A percentile compares a stretch with the other conserved stretches of the same genome.
phyloP scores from a whole-genome alignment of 1,140 invertebrate species.

The Steinernema khuongi region DNA sequence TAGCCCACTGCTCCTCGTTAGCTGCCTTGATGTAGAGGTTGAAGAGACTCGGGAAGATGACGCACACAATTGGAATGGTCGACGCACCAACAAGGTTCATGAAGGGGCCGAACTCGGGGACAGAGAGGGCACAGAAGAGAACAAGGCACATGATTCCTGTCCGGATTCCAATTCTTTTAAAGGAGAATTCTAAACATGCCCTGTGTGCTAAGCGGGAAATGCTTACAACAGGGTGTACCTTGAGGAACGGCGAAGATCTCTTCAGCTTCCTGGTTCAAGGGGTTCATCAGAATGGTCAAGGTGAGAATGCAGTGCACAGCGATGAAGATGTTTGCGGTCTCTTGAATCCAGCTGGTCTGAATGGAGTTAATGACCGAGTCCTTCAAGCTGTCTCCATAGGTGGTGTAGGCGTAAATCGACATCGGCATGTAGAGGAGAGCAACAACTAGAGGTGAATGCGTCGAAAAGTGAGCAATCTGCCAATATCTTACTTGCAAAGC shows the following conservation, averaged over 20 bases:
- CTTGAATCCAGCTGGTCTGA: conserved; percentile 33
- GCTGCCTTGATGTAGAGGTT: conserved; percentile 34
- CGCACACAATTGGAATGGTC: conserved; percentile 38
- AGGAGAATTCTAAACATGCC: conserved; percentile 25
- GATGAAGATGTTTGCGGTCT: conserved; percentile 34
- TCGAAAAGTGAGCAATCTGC: not conserved
- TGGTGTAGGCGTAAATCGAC: conserved; percentile 30
- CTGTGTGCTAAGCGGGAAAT: not conserved
- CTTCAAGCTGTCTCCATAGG: conserved; percentile 33
- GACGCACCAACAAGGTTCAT: conserved; percentile 39
- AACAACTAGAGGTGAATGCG: conserved; percentile 17
- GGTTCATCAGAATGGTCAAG: conserved; percentile 38
- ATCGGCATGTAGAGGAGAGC: conserved; percentile 38
- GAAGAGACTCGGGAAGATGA: conserved; percentile 36
- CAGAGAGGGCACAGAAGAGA: conserved; percentile 31
- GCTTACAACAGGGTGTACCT: not conserved
- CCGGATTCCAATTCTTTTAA: conserved; percentile 24
- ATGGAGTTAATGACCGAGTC: conserved; percentile 40
- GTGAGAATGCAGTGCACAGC: conserved; percentile 39
- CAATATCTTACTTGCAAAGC: conserved; percentile 24
- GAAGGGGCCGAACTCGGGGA: conserved; percentile 36
- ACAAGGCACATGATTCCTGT: conserved; percentile 31
- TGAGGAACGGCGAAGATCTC: conserved; percentile 34
- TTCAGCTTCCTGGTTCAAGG: conserved; percentile 39
- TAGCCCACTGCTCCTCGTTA: conserved; percentile 34